Conservation (phyloP, 2,797 vertebrate species). For the Antennarius maculatus region DNA sequence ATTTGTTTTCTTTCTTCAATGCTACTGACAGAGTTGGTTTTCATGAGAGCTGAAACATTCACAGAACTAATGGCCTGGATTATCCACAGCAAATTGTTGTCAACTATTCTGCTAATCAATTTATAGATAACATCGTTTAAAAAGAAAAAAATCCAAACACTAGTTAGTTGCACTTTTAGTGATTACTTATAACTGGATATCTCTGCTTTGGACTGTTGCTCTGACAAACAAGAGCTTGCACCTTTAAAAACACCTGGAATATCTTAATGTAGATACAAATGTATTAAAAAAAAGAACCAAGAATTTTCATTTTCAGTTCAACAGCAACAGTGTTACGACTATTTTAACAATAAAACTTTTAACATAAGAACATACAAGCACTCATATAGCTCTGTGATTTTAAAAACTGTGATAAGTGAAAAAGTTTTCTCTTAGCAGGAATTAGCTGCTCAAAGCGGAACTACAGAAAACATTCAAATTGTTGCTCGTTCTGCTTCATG, state of each 20-base stretch:
- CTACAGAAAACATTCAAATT: conserved; percentile 6
- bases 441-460: neutral
- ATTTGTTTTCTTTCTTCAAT: too few species aligned
- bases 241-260: neutral
- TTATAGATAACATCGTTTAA: neutral
- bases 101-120: neutral
- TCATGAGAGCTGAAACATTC: neutral
- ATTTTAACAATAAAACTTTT: neutral
- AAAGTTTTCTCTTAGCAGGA: neutral
- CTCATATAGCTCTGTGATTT: neutral
- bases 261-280: neutral
- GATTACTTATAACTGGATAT: neutral
- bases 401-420: neutral
- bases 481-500: conserved; percentile 21
- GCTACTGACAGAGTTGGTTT: too few species aligned
- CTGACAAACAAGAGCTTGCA: neutral
- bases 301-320: neutral
- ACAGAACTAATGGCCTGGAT: neutral
- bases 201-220: neutral
- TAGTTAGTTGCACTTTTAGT: neutral
- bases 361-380: neutral
- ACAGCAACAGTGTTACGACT: neutral
- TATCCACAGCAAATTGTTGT: neutral
- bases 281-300: neutral
- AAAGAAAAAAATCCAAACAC: neutral